Evolutionary conservation across 1,140 invertebrate species (phyloP), one percentile per base, ranked within the genome.

Genomic region (Mylabris phalerata): DNA sequence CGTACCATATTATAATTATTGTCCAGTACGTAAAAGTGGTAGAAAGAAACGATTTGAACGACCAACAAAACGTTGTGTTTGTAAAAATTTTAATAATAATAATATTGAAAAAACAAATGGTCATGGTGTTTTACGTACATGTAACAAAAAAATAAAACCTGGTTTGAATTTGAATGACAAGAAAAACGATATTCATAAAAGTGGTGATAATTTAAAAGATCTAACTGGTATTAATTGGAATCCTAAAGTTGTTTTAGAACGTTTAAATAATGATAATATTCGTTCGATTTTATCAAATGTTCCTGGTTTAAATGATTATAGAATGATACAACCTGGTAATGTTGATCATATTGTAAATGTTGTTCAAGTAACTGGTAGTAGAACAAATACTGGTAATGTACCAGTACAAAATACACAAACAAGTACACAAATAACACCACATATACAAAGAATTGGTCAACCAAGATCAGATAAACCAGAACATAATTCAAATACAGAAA

Each of bases 321-420:
- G 80, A 44, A 78, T 83, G 75, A 78, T 83, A 59, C 70, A 78
- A 11, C 80, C 81, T 3, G 71, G 73, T 3, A 67, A 75, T 24
- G 72, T 79, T 5, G 73, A 80, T 47, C 73, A 77, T 1, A 80
- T 80, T 0, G 79, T 84, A 3, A 81, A 84, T 62, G 78, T 84
- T 0, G 81, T 84, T 2, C 82, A 83, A 59, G 65, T 83, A 9
- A 76, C 80, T 0, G 70, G 68, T 3, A 57, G 63, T 24, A 56
- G 67, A 44, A 38, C 61, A 6, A 51, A 60, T 44, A 60, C 62
- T 25, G 52, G 64, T 10, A 64, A 45, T 42, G 65, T 65, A 9
- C 52, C 66, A n/a, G 60, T 60, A 44, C 65, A 65, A 46, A 69
- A 69, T 49, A 63, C 67, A 0, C 70, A 72, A 59, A 74, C 71